Evolutionary conservation across 2,797 vertebrate species (phyloP).

Genomic region (Mus caroli): DNA sequence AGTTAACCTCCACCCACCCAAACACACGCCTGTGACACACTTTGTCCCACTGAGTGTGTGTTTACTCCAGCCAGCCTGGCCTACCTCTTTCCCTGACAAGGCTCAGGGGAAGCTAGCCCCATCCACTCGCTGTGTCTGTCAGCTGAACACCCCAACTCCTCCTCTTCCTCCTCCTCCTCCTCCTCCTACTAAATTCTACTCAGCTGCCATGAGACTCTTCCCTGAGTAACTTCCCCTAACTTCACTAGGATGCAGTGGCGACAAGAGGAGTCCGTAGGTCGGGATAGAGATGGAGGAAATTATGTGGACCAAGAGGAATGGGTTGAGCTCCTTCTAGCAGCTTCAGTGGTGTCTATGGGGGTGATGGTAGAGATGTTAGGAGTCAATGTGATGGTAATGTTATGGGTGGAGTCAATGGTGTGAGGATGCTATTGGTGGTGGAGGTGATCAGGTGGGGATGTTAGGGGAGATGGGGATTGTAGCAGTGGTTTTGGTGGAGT

Average conservation of each 20-base stretch:
- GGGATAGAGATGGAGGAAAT: not conserved
- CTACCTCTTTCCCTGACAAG: not conserved
- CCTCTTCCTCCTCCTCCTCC: too few relatives aligned
- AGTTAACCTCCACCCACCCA: conserved; percentile 55
- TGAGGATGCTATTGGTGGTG: not conserved
- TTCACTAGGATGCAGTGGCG: not conserved
- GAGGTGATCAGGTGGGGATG: not conserved
- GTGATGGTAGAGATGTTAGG: not conserved
- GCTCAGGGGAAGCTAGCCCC: not conserved
- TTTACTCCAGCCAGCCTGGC: not conserved
- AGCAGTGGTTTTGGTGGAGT: not conserved
- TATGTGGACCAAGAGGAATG: not conserved
- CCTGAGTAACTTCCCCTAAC: not conserved
- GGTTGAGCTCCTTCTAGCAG: not conserved
- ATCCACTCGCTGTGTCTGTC: too few relatives aligned
- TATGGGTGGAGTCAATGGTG: not conserved
- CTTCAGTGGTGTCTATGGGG: not conserved
- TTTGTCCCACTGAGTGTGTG: not conserved
- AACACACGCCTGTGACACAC: conserved; percentile 26
- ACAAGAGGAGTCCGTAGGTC: not conserved
- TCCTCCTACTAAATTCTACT: not conserved
- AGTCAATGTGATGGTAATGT: too few relatives aligned
- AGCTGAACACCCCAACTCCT: not conserved
- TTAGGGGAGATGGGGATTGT: too few relatives aligned
- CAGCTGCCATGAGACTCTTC: not conserved